Evolutionary conservation across 2,797 vertebrate genomes (phyloP), one percentile per base, ranked within the genome.

Genomic region (Gephyroberyx darwinii): DNA sequence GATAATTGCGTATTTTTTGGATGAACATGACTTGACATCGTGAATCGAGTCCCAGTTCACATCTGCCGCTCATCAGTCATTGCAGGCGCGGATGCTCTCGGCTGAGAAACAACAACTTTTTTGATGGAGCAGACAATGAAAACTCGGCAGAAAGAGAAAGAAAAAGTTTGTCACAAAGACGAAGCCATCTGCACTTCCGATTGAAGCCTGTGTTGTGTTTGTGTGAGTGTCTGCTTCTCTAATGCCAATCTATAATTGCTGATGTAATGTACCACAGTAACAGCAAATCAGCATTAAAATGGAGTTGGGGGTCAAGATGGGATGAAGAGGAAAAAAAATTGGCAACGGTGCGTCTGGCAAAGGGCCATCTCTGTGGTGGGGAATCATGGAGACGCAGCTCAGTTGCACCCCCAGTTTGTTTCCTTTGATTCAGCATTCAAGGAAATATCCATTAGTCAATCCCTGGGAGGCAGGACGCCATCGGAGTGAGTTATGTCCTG

Each of bases 401-500:
- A 43, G 17, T 65, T 17, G 43, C 26, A 2, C 37, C 33, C 43
- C 43, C 57, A 63, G 69, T 86, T 84, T 82, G 82, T 84, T 88
- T 88, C 81, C 80, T 90, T 91, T 90, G 75, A 88, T 91, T 90
- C 80, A 65, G 76, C 85, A 80, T 81, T 89, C 60, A 84, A 89
- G 84, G 89, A 83, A 89, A 89, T 80, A 80, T 69, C 70, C 83
- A 88, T 90, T 82, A 88, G 71, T 91, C 89, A 88, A 66, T 82
- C 73, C 62, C 55, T 14, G 20, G 63, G 75, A 87, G 83, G 81
- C 82, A 74, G 75, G 68, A 82, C 35, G 56, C 81, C 83, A 78
- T 80, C 70, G 3, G 39, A 68, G 71, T 88, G 83, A 91, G 71
- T 86, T 88, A 91, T 89, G 83, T 66, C 65, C 82, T 30, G 71